Evolutionary conservation across 2,888 invertebrate species (phyloP).

Genomic region (Nomada fucata): DNA sequence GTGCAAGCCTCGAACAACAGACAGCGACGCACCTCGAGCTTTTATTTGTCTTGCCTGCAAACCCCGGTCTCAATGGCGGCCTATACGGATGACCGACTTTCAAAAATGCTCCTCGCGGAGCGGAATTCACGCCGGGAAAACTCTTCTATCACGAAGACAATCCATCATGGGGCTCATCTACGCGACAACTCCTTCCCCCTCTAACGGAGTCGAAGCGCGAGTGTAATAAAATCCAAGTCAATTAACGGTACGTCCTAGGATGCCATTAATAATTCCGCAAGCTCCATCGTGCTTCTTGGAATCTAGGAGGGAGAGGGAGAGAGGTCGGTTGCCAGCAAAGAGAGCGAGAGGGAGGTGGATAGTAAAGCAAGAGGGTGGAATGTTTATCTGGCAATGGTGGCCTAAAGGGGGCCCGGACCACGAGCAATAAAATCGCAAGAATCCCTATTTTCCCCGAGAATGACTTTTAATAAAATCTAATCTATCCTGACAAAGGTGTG

Average conservation of each 20-base stretch:
- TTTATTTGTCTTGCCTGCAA: conserved; percentile 58
- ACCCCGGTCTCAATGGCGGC: conserved; percentile 48
- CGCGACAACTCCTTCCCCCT: conserved; percentile 68
- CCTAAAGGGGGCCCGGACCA: conserved; percentile 43
- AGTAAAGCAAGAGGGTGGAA: conserved; percentile 29
- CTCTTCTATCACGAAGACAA: conserved; percentile 44
- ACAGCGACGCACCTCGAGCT: conserved; percentile 31
- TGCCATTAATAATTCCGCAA: conserved; percentile 79
- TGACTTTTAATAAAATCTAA: conserved; percentile 23
- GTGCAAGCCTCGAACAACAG: conserved; percentile 15
- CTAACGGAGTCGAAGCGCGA: conserved; percentile 65
- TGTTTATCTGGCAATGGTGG: conserved; percentile 51
- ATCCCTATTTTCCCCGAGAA: conserved; percentile 10
- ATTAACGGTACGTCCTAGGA: conserved; percentile 78
- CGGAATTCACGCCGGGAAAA: conserved; percentile 55
- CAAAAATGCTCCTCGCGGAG: conserved; percentile 59
- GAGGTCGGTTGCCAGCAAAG: neutral
- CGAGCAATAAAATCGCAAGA: conserved; percentile 37
- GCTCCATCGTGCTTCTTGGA: conserved; percentile 60
- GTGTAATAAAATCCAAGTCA: conserved; percentile 81
- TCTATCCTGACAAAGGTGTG: neutral
- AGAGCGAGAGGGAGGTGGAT: conserved; percentile 35
- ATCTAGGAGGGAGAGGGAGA: conserved; percentile 34
- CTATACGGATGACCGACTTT: conserved; percentile 59
- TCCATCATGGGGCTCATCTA: conserved; percentile 59